Evolutionary conservation across 2,888 invertebrate genomes (phyloP), one percentile per base, ranked within the genome.

Genomic region (Odontothrips loti): DNA sequence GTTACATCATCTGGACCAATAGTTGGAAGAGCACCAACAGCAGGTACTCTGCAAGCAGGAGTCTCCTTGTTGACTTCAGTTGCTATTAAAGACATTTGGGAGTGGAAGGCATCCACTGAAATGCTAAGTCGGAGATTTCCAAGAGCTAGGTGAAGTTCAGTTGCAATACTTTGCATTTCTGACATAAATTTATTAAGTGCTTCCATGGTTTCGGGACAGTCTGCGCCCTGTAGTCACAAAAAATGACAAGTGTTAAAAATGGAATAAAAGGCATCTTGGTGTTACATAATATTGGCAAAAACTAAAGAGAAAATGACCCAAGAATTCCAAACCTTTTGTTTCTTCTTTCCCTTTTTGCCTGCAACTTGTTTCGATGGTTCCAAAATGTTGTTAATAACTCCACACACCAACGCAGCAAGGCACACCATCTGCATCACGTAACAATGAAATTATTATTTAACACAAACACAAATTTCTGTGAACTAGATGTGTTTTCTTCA

Each of bases 1-100:
- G 23, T 75, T 23, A 75, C 27, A 27, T 75, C 68, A 75, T 75
- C 68, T 27, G 68, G 68, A 27, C 68, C 68, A 75, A 75, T 75
- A 6, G 68, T 27, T 9, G 68, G 68, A 75, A 75, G 68, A 27
- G 68, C 23, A 12, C 68, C 68, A 27, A 75, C 68, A 12, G 68
- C 68, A 27, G 68, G 68, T 12, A 75, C 68, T 75, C 68, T n/a
- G 23, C 68, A 75, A 27, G 27, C 27, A 10, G 68, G 23, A 11
- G 23, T 27, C 4, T 75, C 68, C 27, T 75, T 75, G 12, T 11
- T 27, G 9, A 27, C n/a, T 23, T 75, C 23, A 27, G 68, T 27
- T 75, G 68, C 23, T 8, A 75, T 75, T 27, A 75, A 75, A 8
- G 68, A 27, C 23, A 27, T 27, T 75, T 75, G 68, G 12, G 68